A percentile compares a stretch with the other conserved stretches of the same genome.
These are phyloP conservation scores for Brachionus calyciflorus DNA, from an alignment of 1,140 invertebrate species.

Conservation along the genomic window DNA sequence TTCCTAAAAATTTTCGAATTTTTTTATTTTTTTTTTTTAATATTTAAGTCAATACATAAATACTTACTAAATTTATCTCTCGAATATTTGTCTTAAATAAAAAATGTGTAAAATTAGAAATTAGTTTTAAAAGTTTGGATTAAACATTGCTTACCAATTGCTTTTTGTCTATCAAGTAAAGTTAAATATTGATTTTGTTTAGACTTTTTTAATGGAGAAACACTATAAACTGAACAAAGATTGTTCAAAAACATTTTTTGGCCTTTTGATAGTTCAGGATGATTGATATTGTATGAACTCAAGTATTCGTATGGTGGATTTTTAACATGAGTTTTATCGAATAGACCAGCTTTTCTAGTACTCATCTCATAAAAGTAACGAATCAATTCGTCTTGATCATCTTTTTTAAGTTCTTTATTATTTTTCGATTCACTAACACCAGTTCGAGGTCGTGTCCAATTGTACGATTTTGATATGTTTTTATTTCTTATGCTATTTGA, in stretches of 20 bases:
- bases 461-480: slow-evolving; percentile 16
- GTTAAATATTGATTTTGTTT: slow-evolving; percentile 15
- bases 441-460: not conserved
- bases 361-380: slow-evolving; percentile 29
- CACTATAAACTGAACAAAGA: slow-evolving; percentile 22
- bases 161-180: slow-evolving; percentile 7
- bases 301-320: slow-evolving; percentile 13
- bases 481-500: slow-evolving; percentile 3
- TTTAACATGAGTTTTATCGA: slow-evolving; percentile 25
- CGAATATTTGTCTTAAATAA: not conserved
- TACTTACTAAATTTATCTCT: slow-evolving; percentile 6
- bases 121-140: not conserved
- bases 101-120: not conserved
- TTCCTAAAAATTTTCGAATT: not conserved
- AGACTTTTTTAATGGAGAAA: slow-evolving; percentile 6
- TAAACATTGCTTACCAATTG: not conserved
- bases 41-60: no score
- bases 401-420: not conserved
- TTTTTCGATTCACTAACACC: not conserved
- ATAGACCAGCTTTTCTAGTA: not conserved
- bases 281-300: slow-evolving; percentile 11
- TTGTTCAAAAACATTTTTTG: slow-evolving; percentile 22
- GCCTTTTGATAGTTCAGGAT: slow-evolving; percentile 12
- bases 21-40: no score
- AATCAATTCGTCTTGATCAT: not conserved